phyloP scores from a whole-genome alignment of 2,797 vertebrate species.

The Jordanella pulchra region DNA sequence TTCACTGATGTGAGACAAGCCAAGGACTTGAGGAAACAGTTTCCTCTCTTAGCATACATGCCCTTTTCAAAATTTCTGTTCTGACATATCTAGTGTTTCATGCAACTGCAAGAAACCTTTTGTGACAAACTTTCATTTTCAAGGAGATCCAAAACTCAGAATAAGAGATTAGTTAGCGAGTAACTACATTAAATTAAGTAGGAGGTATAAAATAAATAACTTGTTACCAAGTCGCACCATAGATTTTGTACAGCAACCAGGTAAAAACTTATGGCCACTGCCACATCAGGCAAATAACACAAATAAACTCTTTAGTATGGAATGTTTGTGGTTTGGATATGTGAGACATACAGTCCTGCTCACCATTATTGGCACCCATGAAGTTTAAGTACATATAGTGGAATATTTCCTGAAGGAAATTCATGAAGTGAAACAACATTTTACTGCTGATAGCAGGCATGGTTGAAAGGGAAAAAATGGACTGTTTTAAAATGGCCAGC shows the following conservation, averaged over 20 bases:
- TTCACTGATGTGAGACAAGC: slow-evolving; percentile 7
- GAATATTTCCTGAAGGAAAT: no score
- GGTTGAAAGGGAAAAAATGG: no score
- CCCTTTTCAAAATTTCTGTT: slow-evolving; percentile 28
- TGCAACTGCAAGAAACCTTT: slow-evolving; percentile 13
- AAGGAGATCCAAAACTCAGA: slow-evolving; percentile 3
- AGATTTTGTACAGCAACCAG: not conserved
- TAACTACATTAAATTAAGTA: not conserved
- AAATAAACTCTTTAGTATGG: not conserved
- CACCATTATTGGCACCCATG: no score
- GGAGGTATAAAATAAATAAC: not conserved
- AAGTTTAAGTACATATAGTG: no score
- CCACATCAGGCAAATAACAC: not conserved
- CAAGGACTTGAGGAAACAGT: not conserved
- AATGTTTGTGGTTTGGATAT: not conserved
- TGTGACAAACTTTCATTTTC: slow-evolving; percentile 28
- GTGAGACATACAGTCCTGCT: no score
- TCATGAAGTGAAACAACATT: no score
- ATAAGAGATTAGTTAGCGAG: not conserved
- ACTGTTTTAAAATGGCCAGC: no score
- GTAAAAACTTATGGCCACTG: not conserved
- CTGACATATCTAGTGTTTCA: slow-evolving; percentile 27
- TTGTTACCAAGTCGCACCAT: not conserved
- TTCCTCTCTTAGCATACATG: slow-evolving; percentile 20
- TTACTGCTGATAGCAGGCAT: no score